These are phyloP conservation scores for Percina caprodes DNA, from an alignment of 2,113 vertebrate genomes.

Conservation along the genomic window DNA sequence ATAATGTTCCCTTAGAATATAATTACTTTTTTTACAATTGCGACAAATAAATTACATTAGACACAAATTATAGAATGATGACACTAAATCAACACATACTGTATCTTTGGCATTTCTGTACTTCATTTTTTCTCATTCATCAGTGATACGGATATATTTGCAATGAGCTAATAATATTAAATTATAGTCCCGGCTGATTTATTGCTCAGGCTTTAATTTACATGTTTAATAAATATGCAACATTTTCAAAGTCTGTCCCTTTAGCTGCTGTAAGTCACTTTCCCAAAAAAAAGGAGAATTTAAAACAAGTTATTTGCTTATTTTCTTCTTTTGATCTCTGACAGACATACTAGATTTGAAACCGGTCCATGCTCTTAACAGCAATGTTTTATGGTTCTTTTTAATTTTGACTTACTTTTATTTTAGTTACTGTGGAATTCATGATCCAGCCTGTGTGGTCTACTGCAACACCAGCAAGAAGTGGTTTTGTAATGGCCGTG, in stretches of 20 bases:
- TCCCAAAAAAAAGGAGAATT: neutral
- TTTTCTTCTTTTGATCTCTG: neutral
- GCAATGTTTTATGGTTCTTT: neutral
- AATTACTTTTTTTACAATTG: neutral
- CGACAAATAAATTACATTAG: neutral
- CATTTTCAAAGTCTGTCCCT: neutral
- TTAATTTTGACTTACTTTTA: neutral
- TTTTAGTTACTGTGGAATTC: slow-evolving; percentile 95
- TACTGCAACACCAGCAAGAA: slow-evolving; percentile 99
- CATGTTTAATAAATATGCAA: neutral
- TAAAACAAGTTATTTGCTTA: neutral
- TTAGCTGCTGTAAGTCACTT: neutral
- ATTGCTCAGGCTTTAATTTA: neutral
- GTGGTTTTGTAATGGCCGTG: slow-evolving; percentile 98
- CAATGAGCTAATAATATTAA: neutral
- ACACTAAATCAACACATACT: neutral
- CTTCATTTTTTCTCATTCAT: neutral
- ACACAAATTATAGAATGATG: no score
- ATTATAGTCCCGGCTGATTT: neutral
- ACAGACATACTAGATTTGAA: neutral
- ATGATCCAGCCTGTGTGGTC: slow-evolving; percentile 96
- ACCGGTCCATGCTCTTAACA: neutral
- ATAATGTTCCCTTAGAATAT: neutral
- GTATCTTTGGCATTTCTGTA: no score
- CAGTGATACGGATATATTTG: neutral